Percentiles rank a stretch among this genome's conserved stretches.
Evolutionary conservation across 2,797 vertebrate genomes (phyloP).

Genomic region (Aulostomus chinensis): DNA sequence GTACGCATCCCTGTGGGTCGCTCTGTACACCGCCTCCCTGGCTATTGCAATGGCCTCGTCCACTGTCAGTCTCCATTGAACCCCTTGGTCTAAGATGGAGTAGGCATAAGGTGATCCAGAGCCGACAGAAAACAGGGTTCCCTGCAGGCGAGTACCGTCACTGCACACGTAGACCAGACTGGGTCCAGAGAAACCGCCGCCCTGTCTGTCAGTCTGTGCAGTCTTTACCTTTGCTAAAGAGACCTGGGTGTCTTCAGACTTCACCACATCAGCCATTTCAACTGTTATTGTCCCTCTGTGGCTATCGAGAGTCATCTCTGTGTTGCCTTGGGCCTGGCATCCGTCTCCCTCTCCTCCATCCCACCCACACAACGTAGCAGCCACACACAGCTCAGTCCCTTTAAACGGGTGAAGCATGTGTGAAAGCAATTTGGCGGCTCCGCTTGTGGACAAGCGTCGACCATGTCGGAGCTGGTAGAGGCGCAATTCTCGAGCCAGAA

Average conservation of each 20-base stretch:
- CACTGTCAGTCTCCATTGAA: constrained; percentile 75
- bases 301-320: constrained; percentile 29
- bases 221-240: constrained; percentile 23
- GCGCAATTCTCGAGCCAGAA: constrained; percentile 82
- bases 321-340: constrained; percentile 8
- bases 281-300: constrained; percentile 27
- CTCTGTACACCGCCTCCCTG: constrained; percentile 83
- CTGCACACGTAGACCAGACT: constrained; percentile 85
- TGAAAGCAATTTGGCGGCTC: constrained; percentile 85
- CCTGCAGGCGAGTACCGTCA: constrained; percentile 80
- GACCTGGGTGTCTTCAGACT: background rate
- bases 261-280: constrained; percentile 12
- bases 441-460: constrained; percentile 77
- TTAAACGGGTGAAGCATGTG: constrained; percentile 85
- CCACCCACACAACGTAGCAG: constrained; percentile 89
- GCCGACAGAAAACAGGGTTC: constrained; percentile 84
- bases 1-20: constrained; percentile 84
- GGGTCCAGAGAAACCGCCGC: constrained; percentile 61
- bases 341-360: constrained; percentile 66
- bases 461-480: constrained; percentile 83
- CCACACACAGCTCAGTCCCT: constrained; percentile 87
- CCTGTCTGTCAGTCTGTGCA: background rate
- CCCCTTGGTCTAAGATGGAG: constrained; percentile 80
- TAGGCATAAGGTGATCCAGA: constrained; percentile 88
- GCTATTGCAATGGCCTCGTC: constrained; percentile 73